Conservation (phyloP, 2,113 vertebrate species). For the Enhydra lutris region DNA sequence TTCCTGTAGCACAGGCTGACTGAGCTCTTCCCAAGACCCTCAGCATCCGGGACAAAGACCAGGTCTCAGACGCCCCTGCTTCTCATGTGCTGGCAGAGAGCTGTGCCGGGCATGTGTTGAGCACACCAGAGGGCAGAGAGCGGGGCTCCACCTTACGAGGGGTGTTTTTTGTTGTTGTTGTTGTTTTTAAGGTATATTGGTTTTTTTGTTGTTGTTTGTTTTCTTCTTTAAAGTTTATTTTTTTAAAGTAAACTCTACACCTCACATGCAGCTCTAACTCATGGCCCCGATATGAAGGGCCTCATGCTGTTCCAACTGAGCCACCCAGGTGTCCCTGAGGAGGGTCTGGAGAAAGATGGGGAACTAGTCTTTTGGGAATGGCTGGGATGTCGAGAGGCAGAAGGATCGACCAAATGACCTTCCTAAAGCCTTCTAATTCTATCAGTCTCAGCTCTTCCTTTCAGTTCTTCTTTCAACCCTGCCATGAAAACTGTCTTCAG, state of each 20-base stretch:
- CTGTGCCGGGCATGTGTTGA: background rate
- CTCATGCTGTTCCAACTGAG: background rate
- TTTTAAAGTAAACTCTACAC: background rate
- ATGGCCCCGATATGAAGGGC: background rate
- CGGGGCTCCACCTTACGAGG: background rate
- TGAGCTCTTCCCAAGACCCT: background rate
- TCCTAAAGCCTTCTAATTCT: background rate
- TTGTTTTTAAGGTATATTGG: background rate
- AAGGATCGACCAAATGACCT: background rate
- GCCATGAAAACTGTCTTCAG: background rate
- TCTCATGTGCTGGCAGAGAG: background rate
- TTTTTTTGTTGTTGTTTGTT: background rate
- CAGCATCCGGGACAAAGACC: background rate
- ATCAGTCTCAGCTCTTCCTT: background rate
- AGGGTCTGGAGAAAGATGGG: background rate
- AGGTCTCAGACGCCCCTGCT: background rate
- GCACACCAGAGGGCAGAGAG: no score
- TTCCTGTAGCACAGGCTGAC: background rate
- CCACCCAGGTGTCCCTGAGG: background rate
- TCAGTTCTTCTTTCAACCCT: background rate
- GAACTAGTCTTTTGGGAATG: background rate
- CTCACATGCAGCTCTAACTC: background rate
- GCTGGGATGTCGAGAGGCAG: background rate
- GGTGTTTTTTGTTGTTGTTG: background rate
- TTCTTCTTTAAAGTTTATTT: background rate